Conservation (phyloP, 2,797 vertebrate species). For the Anas bahamensis region DNA sequence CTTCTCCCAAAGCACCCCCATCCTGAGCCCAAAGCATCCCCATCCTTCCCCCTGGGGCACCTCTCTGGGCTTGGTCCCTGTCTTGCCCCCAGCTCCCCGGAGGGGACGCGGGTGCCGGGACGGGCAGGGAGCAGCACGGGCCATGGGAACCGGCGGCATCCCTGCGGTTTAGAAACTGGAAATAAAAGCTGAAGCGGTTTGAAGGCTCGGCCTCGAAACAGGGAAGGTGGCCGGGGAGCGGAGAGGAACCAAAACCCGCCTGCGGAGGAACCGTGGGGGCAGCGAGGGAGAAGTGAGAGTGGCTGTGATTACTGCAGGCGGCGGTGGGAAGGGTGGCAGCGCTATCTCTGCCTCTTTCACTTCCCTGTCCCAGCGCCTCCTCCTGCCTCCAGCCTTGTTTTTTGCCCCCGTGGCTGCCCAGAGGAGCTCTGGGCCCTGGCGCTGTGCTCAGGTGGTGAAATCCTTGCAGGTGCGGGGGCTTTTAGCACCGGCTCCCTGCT, state of each 20-base stretch:
- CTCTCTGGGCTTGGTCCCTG: neutral
- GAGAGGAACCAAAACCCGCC: slow-evolving; percentile 64
- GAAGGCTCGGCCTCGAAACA: neutral
- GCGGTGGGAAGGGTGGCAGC: neutral
- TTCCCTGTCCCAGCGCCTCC: slow-evolving; percentile 41
- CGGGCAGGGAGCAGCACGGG: neutral
- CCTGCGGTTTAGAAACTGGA: neutral
- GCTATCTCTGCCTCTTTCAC: slow-evolving; percentile 38
- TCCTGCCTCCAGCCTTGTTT: neutral
- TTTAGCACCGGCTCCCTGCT: neutral
- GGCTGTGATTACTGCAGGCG: slow-evolving; percentile 39
- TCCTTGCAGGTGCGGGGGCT: neutral
- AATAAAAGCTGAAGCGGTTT: slow-evolving; percentile 37
- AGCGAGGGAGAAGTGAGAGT: slow-evolving; percentile 30
- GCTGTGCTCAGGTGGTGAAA: neutral
- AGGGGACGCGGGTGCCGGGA: neutral
- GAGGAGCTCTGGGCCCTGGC: neutral
- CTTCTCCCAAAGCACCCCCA: neutral
- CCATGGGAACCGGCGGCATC: neutral
- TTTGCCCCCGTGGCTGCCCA: neutral
- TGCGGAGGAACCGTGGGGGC: neutral
- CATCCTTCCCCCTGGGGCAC: neutral
- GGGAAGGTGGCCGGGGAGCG: neutral
- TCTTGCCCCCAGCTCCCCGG: neutral
- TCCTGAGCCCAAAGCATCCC: neutral